Evolutionary conservation across 2,888 invertebrate species (phyloP).

Genomic region (Dryococelus australis): DNA sequence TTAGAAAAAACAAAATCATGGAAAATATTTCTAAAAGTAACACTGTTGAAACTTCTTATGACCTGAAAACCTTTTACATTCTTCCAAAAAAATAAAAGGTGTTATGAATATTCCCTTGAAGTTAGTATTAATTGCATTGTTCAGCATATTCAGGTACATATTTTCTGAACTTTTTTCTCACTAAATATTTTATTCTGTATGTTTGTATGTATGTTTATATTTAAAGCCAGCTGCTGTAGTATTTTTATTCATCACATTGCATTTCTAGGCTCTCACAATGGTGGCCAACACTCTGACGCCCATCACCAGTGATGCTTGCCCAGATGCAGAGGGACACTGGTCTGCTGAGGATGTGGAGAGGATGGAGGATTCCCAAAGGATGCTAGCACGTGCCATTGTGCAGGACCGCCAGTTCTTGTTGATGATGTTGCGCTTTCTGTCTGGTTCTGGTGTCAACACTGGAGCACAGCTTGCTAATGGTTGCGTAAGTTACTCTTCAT

Average conservation of each 20-base stretch:
- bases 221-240: too few species aligned
- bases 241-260: constrained; percentile 55
- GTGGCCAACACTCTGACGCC: constrained; percentile 35
- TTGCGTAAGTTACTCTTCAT: constrained; percentile 58
- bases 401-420: constrained; percentile 73
- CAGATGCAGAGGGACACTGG: constrained; percentile 29
- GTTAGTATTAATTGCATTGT: too few species aligned
- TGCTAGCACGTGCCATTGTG: constrained; percentile 70
- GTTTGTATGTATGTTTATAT: too few species aligned
- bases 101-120: too few species aligned
- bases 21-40: too few species aligned
- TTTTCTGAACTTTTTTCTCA: too few species aligned
- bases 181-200: too few species aligned
- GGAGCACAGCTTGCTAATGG: constrained; percentile 60
- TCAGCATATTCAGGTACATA: too few species aligned
- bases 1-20: too few species aligned
- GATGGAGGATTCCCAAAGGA: constrained; percentile 57
- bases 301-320: neutral
- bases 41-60: too few species aligned
- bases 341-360: constrained; percentile 35
- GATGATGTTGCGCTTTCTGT: constrained; percentile 71
- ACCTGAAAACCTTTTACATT: too few species aligned
- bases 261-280: constrained; percentile 74
- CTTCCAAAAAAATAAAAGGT: too few species aligned
- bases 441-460: constrained; percentile 67